A percentile compares a stretch with the other conserved stretches of the same genome.
Evolutionary conservation across 2,113 vertebrate species (phyloP).

Genomic region (Vidua chalybeata): DNA sequence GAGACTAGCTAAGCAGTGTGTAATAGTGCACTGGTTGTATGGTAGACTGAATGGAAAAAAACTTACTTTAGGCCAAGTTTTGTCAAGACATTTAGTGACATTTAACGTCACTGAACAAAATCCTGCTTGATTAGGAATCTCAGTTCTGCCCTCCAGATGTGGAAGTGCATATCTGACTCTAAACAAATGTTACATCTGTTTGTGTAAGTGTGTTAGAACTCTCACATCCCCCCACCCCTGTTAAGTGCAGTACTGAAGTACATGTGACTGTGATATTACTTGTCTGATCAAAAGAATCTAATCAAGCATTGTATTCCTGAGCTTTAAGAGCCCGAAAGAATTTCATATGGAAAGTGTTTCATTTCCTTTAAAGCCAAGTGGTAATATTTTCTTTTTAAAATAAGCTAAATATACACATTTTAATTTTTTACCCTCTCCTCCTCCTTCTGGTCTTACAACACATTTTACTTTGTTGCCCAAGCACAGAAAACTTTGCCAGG

Average conservation of each 20-base stretch:
- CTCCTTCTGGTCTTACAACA: conserved; percentile 61
- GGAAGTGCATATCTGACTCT: neutral
- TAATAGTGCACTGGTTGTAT: neutral
- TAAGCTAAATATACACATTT: conserved; percentile 45
- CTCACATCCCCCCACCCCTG: neutral
- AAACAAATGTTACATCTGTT: conserved; percentile 26
- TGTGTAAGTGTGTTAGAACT: neutral
- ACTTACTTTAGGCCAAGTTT: neutral
- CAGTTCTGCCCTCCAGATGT: neutral
- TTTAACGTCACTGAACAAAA: neutral
- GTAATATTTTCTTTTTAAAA: neutral
- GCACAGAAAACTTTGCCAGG: conserved; percentile 72
- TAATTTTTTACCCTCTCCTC: neutral
- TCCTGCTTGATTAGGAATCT: neutral
- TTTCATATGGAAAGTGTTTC: conserved; percentile 48
- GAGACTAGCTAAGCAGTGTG: neutral
- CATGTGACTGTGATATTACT: neutral
- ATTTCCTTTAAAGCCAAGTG: conserved; percentile 47
- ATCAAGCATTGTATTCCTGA: conserved; percentile 9
- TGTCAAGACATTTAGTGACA: neutral
- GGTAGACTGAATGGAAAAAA: neutral
- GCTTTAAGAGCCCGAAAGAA: neutral
- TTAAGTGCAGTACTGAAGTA: neutral
- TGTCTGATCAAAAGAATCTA: conserved; percentile 53
- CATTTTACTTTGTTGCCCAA: conserved; percentile 61